These are phyloP conservation scores for Notothenia rossii DNA, from an alignment of 2,113 vertebrate genomes.

Conservation along the genomic window DNA sequence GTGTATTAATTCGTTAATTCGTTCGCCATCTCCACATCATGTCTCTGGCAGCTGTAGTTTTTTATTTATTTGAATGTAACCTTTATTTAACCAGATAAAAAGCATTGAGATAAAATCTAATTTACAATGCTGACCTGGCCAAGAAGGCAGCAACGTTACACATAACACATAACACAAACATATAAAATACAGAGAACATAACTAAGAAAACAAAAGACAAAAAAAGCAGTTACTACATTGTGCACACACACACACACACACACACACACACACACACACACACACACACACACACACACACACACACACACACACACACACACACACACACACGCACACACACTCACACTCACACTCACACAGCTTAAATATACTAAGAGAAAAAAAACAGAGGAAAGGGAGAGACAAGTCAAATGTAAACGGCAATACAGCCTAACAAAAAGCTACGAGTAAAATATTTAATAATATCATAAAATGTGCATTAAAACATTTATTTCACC, in stretches of 20 bases:
- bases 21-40: constrained; percentile 20
- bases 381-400: not conserved
- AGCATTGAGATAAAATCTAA: too few relatives aligned
- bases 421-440: not conserved
- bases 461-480: too few relatives aligned
- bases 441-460: not conserved
- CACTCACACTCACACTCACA: not conserved
- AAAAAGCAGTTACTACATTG: too few relatives aligned
- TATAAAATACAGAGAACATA: too few relatives aligned
- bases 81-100: too few relatives aligned
- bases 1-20: constrained; percentile 6
- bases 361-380: not conserved
- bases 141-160: too few relatives aligned
- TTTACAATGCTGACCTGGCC: too few relatives aligned
- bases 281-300: not conserved
- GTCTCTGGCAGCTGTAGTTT: constrained; percentile 21
- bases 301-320: not conserved
- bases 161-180: too few relatives aligned
- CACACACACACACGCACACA: not conserved
- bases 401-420: not conserved
- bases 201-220: too few relatives aligned
- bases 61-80: too few relatives aligned
- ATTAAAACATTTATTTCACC: too few relatives aligned
- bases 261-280: constrained; percentile 7
- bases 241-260: not conserved